Base-by-base conservation (phyloP, 2,888 invertebrate genomes). In the Euphydryas editha region DNA sequence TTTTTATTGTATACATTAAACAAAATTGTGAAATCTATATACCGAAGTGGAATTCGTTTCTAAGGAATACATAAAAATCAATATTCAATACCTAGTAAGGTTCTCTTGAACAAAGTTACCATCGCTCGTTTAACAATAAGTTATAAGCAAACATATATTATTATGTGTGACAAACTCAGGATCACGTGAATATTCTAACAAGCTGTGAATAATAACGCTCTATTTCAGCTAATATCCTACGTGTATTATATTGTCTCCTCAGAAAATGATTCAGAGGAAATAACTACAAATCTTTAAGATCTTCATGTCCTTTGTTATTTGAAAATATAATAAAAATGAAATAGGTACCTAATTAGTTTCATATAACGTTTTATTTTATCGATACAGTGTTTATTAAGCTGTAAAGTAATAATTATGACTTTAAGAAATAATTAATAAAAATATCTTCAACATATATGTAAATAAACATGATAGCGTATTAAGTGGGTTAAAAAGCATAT, bases 151-250 rank as follows among this genome's bases (percentile, higher is more conserved):
- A 44, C n/a, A 2, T 44, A 15, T 44, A 15, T 4, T 21, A 36
- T 60, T 58, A 37, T 67, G 60, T 82, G 79, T 80, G 84, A 83
- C 77, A 82, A 76, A 82, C 76, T 81, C 79, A 79, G 72, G 81
- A 81, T 84, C 83, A 81, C 76, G 79, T 81, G 80, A 81, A 76
- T 72, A 63, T 69, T 72, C 69, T 75, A 74, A 81, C 77, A 76
- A 75, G 74, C 63, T 76, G 75, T 81, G 79, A 82, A 85, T 83
- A 81, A 76, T 78, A 81, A 81, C 72, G 73, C 64, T 69, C 71
- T 70, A 65, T 39, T 55, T 49, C 47, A 46, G 62, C 37, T 69
- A 64, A 67, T 62, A 55, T 66, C 15, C 36, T 13, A 49, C 39
- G 17, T 59, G 66, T 65, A 65, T 66, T 70, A 30, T 30, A 30